Evolutionary conservation across 2,113 vertebrate species (phyloP).

Genomic region (Macquaria ambigua): DNA sequence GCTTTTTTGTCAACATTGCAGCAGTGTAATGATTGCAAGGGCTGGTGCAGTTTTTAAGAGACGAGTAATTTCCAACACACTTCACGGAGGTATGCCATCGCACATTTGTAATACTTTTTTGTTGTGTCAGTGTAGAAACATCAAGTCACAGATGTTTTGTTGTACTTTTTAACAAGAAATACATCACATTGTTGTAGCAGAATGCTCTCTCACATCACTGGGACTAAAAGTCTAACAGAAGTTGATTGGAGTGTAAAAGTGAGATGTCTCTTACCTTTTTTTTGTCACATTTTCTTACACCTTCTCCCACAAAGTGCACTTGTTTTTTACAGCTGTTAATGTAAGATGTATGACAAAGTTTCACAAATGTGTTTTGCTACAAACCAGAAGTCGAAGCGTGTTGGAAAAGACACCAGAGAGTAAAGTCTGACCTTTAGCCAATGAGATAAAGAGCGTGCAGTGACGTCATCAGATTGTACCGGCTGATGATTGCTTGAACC

Average conservation of each 20-base stretch:
- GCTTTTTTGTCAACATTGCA: neutral
- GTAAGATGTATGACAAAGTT: conserved; percentile 8
- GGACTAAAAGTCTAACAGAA: neutral
- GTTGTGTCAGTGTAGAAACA: neutral
- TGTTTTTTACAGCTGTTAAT: conserved; percentile 18
- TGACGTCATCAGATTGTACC: neutral
- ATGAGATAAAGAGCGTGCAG: conserved; percentile 1
- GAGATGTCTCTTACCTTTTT: neutral
- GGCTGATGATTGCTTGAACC: neutral
- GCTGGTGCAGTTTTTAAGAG: neutral
- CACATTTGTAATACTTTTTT: conserved; percentile 29
- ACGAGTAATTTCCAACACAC: conserved; percentile 7
- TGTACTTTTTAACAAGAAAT: neutral
- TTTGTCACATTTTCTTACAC: neutral
- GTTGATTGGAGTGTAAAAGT: neutral
- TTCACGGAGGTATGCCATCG: conserved; percentile 1
- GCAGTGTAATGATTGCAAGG: neutral
- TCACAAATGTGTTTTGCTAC: conserved; percentile 20
- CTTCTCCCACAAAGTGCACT: conserved; percentile 54
- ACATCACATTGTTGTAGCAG: neutral
- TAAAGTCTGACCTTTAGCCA: neutral
- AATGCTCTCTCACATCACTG: neutral
- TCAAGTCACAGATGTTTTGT: neutral
- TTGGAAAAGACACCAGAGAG: conserved; percentile 11
- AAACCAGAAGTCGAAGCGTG: neutral